Percentiles rank a stretch among this genome's conserved stretches.
Evolutionary conservation across 2,797 vertebrate genomes (phyloP).

Genomic region (Chloroceryle amazona): DNA sequence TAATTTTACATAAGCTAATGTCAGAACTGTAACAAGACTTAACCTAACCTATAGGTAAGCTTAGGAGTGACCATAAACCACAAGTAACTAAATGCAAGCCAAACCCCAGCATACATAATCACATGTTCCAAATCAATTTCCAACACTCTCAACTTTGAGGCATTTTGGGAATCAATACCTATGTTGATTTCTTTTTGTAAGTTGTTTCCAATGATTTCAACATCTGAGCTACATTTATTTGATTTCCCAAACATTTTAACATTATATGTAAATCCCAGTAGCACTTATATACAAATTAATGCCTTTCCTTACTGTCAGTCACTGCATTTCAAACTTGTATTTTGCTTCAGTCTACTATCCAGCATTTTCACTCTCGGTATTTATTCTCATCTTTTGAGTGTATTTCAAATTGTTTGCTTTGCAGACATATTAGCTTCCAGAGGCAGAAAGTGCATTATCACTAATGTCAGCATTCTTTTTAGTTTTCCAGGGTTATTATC

Average conservation of each 20-base stretch:
- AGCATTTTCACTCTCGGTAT: constrained; percentile 46
- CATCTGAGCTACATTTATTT: neutral
- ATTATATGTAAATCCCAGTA: constrained; percentile 57
- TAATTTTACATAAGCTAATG: neutral
- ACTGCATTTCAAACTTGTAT: constrained; percentile 7
- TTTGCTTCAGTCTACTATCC: constrained; percentile 13
- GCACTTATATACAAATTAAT: constrained; percentile 14
- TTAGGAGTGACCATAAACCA: neutral
- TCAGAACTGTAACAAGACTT: neutral
- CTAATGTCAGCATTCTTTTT: constrained; percentile 67
- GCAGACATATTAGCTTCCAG: constrained; percentile 31
- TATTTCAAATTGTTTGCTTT: constrained; percentile 64
- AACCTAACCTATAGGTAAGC: neutral
- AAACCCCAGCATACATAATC: neutral
- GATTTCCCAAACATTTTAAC: constrained; percentile 4
- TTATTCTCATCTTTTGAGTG: constrained; percentile 47
- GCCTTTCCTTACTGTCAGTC: neutral
- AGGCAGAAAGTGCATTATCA: constrained; percentile 56
- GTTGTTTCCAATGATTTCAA: constrained; percentile 64
- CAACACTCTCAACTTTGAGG: neutral
- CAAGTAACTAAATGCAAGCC: neutral
- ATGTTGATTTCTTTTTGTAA: constrained; percentile 40
- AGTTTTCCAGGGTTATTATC: constrained; percentile 59
- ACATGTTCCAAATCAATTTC: neutral
- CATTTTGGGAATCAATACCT: constrained; percentile 33